Conservation (phyloP, 1,140 invertebrate species). For the Saccostrea echinata region DNA sequence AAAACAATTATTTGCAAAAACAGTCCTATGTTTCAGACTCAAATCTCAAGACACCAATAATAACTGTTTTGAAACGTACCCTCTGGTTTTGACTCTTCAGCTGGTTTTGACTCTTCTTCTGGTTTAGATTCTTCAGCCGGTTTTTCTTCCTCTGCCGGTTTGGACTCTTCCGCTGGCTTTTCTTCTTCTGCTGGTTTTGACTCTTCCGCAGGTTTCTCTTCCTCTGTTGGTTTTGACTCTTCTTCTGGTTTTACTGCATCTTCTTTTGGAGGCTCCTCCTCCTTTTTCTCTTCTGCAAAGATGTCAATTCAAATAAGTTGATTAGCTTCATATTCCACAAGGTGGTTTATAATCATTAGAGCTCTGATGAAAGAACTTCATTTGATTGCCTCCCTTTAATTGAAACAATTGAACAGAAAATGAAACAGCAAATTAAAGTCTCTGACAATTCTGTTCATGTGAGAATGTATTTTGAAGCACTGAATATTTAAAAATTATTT, state of each 20-base stretch:
- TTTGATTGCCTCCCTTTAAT: too few relatives aligned
- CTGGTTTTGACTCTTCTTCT: conserved; percentile 9
- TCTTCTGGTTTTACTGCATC: conserved; percentile 39
- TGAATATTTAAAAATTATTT: too few relatives aligned
- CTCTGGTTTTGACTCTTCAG: conserved; percentile 1
- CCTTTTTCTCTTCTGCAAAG: conserved; percentile 40
- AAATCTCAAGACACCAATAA: too few relatives aligned
- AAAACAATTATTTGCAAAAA: too few relatives aligned
- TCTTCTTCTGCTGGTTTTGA: conserved; percentile 34
- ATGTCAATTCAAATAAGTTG: not conserved
- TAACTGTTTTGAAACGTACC: not conserved
- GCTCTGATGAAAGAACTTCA: too few relatives aligned
- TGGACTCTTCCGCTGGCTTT: conserved; percentile 40
- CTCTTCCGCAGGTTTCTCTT: conserved; percentile 38
- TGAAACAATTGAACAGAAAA: too few relatives aligned
- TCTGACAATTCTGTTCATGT: too few relatives aligned
- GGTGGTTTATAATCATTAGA: too few relatives aligned
- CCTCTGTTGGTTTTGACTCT: conserved; percentile 41
- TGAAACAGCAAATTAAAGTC: too few relatives aligned
- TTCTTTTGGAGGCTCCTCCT: conserved; percentile 43
- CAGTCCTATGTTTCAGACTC: too few relatives aligned
- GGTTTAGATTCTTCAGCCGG: conserved; percentile 40
- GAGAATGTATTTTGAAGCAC: too few relatives aligned
- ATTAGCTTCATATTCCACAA: not conserved
- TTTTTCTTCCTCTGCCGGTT: not conserved